A percentile compares a stretch with the other conserved stretches of the same genome.
These are phyloP conservation scores for Drosophila falleni DNA, from an alignment of 2,888 invertebrate species.

Conservation along the genomic window DNA sequence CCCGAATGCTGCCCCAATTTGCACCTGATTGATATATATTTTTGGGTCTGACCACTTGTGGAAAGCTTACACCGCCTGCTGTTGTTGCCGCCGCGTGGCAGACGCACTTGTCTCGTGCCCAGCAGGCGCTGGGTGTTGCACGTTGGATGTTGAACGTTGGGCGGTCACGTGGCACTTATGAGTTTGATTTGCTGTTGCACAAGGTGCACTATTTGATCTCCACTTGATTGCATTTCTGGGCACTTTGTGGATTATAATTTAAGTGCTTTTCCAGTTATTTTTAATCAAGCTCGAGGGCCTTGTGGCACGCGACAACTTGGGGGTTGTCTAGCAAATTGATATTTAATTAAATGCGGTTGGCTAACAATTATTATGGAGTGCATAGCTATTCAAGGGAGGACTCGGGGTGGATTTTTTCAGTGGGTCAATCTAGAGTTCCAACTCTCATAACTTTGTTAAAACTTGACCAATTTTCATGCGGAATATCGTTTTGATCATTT, in stretches of 20 bases:
- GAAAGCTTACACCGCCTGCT: conserved; percentile 35
- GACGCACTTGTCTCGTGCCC: conserved; percentile 45
- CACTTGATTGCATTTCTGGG: conserved; percentile 58
- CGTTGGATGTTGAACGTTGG: too few relatives aligned
- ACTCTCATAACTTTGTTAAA: too few relatives aligned
- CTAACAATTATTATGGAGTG: not conserved
- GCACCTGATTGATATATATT: conserved; percentile 54
- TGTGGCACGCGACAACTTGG: conserved; percentile 39
- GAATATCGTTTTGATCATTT: too few relatives aligned
- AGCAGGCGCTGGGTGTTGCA: conserved; percentile 57
- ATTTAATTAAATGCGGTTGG: conserved; percentile 25
- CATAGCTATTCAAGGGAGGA: not conserved
- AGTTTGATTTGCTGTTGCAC: conserved; percentile 37
- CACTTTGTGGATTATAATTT: conserved; percentile 56
- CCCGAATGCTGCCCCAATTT: conserved; percentile 26
- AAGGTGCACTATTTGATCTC: conserved; percentile 44
- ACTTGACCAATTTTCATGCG: too few relatives aligned
- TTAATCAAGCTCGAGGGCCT: conserved; percentile 17
- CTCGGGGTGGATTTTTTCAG: not conserved
- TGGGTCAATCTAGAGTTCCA: not conserved
- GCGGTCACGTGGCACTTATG: conserved; percentile 53
- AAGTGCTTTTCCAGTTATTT: conserved; percentile 41
- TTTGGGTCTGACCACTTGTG: conserved; percentile 38
- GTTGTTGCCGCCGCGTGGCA: conserved; percentile 40
- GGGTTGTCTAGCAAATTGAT: conserved; percentile 21